Evolutionary conservation across 2,113 vertebrate species (phyloP).

Genomic region (Poicephalus gulielmi): DNA sequence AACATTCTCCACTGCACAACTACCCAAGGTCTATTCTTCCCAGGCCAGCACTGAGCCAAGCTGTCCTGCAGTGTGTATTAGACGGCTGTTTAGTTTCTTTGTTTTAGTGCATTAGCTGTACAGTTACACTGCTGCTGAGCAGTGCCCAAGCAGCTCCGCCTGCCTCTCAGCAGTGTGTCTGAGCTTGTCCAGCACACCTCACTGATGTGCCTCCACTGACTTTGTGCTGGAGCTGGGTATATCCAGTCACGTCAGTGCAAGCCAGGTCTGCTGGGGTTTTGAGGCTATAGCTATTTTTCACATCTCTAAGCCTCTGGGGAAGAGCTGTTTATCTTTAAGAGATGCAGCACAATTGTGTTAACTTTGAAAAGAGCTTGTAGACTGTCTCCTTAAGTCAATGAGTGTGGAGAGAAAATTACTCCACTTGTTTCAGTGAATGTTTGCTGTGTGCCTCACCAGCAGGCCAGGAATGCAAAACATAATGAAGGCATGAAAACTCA

Average conservation of each 20-base stretch:
- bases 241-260: not conserved
- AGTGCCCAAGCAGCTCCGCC: not conserved
- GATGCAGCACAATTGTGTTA: not conserved
- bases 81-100: not conserved
- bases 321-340: not conserved
- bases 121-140: not conserved
- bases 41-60: not conserved
- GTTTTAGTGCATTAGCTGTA: not conserved
- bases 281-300: not conserved
- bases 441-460: not conserved
- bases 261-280: not conserved
- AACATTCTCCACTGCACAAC: not conserved
- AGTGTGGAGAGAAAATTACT: not conserved
- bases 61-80: not conserved
- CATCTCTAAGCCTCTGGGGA: not conserved
- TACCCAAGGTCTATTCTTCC: rapidly evolving
- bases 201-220: not conserved
- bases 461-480: not conserved
- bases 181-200: not conserved
- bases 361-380: not conserved
- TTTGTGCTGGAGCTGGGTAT: not conserved
- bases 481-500: not conserved
- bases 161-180: not conserved
- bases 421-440: not conserved
- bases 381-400: not conserved